Evolutionary conservation across 2,888 invertebrate species (phyloP).

Genomic region (Eupithecia dodoneata): DNA sequence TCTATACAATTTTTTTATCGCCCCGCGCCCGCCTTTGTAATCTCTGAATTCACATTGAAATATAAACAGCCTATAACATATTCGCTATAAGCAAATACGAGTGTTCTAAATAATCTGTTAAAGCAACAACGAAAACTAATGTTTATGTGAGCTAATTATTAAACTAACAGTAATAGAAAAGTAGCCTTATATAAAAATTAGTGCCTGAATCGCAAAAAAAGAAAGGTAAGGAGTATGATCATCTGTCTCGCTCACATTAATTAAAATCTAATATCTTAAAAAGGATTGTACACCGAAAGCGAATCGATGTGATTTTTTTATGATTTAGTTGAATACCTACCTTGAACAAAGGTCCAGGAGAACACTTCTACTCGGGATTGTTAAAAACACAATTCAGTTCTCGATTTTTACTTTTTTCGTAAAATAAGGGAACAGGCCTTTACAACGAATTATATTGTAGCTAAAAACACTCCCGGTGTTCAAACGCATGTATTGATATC

Average conservation of each 20-base stretch:
- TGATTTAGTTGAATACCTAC: too few species aligned
- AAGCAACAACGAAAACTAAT: slow-evolving; percentile 25
- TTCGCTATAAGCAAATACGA: background rate
- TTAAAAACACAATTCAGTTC: background rate
- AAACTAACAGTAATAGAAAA: slow-evolving; percentile 14
- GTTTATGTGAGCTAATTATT: slow-evolving; percentile 22
- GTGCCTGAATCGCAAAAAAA: slow-evolving; percentile 15
- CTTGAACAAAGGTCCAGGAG: too few species aligned
- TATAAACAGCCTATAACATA: background rate
- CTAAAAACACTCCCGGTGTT: background rate
- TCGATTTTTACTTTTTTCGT: background rate
- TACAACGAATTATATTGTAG: background rate
- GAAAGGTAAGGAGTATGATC: slow-evolving; percentile 20
- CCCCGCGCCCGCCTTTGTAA: background rate
- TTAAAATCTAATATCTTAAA: background rate
- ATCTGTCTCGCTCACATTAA: slow-evolving; percentile 20
- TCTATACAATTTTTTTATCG: background rate
- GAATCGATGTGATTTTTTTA: background rate
- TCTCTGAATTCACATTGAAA: background rate
- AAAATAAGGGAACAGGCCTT: background rate
- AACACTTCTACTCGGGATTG: background rate
- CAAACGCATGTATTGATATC: background rate
- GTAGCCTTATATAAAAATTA: slow-evolving; percentile 8
- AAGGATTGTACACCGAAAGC: background rate
- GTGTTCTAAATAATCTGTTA: slow-evolving; percentile 7